phyloP scores from a whole-genome alignment of 1,140 invertebrate genomes.

The Brachionus koreanus region DNA sequence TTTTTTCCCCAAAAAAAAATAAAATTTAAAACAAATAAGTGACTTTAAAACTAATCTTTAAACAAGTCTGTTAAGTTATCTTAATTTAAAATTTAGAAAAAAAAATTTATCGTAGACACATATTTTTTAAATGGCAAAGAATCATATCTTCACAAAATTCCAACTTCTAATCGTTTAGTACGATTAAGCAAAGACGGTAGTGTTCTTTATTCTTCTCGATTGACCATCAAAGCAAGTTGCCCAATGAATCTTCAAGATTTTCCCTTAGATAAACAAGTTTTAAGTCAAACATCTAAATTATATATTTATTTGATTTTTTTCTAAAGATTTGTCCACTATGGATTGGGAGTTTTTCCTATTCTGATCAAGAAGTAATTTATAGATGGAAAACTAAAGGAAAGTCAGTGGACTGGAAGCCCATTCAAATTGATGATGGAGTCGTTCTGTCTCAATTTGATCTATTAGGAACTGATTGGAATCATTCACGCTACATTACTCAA shows the following conservation, averaged over 20 bases:
- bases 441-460: slow-evolving; percentile 59
- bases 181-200: slow-evolving; percentile 52
- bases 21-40: too few relatives aligned
- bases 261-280: slow-evolving; percentile 57
- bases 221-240: slow-evolving; percentile 78
- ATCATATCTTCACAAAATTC: slow-evolving; percentile 58
- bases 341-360: slow-evolving; percentile 59
- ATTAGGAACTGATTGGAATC: slow-evolving; percentile 47
- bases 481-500: slow-evolving; percentile 23
- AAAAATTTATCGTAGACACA: slow-evolving; percentile 49
- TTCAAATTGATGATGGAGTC: slow-evolving; percentile 46
- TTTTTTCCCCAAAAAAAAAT: too few relatives aligned
- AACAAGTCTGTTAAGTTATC: slow-evolving; percentile 47
- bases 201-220: slow-evolving; percentile 54
- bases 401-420: slow-evolving; percentile 5
- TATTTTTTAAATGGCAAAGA: slow-evolving; percentile 59
- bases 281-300: not conserved
- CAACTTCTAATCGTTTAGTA: slow-evolving; percentile 56
- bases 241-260: slow-evolving; percentile 87
- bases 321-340: slow-evolving; percentile 54
- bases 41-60: slow-evolving; percentile 47
- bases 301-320: not conserved
- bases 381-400: slow-evolving; percentile 50
- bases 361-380: slow-evolving; percentile 53
- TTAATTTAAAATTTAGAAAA: slow-evolving; percentile 14